phyloP scores from a whole-genome alignment of 1,140 invertebrate genomes.

The Lordiphosa clarofinis region DNA sequence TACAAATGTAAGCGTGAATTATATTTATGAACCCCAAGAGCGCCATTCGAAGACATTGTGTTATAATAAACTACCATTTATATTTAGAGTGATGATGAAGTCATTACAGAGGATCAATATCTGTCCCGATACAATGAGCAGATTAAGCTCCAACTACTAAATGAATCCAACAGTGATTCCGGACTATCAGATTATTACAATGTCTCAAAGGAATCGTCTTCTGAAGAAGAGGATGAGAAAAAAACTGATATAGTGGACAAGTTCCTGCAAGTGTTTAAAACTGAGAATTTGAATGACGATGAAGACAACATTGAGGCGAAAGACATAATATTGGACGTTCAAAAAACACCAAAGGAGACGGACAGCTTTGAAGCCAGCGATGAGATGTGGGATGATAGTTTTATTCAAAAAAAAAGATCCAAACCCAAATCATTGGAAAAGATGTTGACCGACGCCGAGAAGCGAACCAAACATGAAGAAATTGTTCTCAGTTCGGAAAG shows the following conservation, averaged over 20 bases:
- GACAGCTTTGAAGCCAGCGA: slow-evolving; percentile 27
- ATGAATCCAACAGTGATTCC: slow-evolving; percentile 63
- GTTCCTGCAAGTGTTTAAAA: slow-evolving; percentile 55
- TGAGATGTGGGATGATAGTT: slow-evolving; percentile 38
- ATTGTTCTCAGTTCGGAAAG: slow-evolving; percentile 74
- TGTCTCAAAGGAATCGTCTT: slow-evolving; percentile 38
- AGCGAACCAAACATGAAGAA: slow-evolving; percentile 50
- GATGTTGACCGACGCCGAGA: slow-evolving; percentile 33
- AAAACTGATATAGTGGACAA: slow-evolving; percentile 49
- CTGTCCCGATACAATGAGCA: slow-evolving; percentile 59
- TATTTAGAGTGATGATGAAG: slow-evolving; percentile 52
- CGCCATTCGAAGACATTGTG: not conserved
- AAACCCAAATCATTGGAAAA: slow-evolving; percentile 47
- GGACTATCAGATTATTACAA: slow-evolving; percentile 46
- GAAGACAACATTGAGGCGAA: slow-evolving; percentile 17
- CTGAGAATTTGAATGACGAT: slow-evolving; percentile 13
- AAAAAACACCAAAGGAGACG: slow-evolving; percentile 15
- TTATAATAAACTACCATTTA: slow-evolving; percentile 2
- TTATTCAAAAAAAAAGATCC: slow-evolving; percentile 9
- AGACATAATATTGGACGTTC: slow-evolving; percentile 22
- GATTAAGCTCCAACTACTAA: slow-evolving; percentile 60
- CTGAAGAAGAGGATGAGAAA: slow-evolving; percentile 22
- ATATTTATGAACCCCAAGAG: not conserved
- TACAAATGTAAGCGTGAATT: not conserved
- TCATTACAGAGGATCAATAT: slow-evolving; percentile 62